A percentile compares a stretch with the other conserved stretches of the same genome.
These are phyloP conservation scores for Mechanitis messenoides DNA, from an alignment of 2,888 invertebrate genomes.

Conservation along the genomic window DNA sequence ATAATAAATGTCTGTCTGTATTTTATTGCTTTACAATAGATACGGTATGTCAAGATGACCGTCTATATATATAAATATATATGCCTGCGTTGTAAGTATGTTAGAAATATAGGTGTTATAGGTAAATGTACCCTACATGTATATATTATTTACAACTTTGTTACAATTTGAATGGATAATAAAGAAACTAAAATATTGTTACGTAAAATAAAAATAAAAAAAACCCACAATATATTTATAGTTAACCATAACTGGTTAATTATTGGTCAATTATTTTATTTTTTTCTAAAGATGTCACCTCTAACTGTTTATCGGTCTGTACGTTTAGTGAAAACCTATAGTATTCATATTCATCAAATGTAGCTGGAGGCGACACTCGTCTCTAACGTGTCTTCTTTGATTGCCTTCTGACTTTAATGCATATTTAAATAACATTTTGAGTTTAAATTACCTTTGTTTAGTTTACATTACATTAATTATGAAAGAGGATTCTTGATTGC, in stretches of 20 bases:
- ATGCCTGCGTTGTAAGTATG: too few species aligned
- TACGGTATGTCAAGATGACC: too few species aligned
- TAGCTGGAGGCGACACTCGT: constrained; percentile 55
- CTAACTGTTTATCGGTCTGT: constrained; percentile 36
- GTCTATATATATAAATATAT: too few species aligned
- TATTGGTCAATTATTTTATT: neutral
- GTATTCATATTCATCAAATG: constrained; percentile 52
- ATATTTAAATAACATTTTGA: constrained; percentile 1
- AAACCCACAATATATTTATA: too few species aligned
- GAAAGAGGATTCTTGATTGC: neutral
- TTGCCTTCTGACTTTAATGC: constrained; percentile 35
- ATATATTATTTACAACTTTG: too few species aligned
- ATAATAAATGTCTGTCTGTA: too few species aligned
- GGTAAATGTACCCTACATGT: too few species aligned
- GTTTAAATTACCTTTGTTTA: constrained; percentile 39
- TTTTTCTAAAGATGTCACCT: constrained; percentile 10
- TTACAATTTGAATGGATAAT: too few species aligned
- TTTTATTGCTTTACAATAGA: too few species aligned
- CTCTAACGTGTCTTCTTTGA: constrained; percentile 63
- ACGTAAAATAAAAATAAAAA: too few species aligned
- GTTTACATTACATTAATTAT: constrained; percentile 39
- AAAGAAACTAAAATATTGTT: too few species aligned
- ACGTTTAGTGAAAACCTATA: constrained; percentile 43
- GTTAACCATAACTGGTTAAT: neutral
- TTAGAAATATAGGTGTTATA: too few species aligned